Evolutionary conservation across 2,888 invertebrate species (phyloP).

Genomic region (Taphrorychus bicolor): DNA sequence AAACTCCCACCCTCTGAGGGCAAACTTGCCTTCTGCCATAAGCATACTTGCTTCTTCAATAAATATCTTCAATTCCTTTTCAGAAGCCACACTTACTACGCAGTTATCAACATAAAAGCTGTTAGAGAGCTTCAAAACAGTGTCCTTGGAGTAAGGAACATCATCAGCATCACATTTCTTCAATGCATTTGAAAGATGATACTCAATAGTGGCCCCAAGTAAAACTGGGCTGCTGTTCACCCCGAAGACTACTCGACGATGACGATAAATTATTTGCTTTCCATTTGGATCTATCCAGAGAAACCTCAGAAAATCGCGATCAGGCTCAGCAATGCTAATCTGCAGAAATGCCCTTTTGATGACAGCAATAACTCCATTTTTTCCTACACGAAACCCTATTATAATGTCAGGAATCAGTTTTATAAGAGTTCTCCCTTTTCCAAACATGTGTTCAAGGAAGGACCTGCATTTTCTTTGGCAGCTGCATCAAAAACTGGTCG

Average conservation of each 20-base stretch:
- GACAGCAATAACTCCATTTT: slow-evolving; percentile 17
- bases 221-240: slow-evolving; percentile 41
- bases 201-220: slow-evolving; percentile 39
- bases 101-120: slow-evolving; percentile 43
- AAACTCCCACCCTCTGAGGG: slow-evolving; percentile 19
- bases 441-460: slow-evolving; percentile 44
- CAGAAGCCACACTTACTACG: neutral
- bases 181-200: too few relatives aligned
- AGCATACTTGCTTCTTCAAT: neutral
- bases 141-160: slow-evolving; percentile 17
- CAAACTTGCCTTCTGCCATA: slow-evolving; percentile 11
- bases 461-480: slow-evolving; percentile 35
- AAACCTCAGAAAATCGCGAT: slow-evolving; percentile 46
- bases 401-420: slow-evolving; percentile 16
- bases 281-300: slow-evolving; percentile 42
- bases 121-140: slow-evolving; percentile 17
- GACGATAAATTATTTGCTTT: slow-evolving; percentile 27
- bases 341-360: slow-evolving; percentile 39
- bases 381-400: slow-evolving; percentile 6
- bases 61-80: neutral
- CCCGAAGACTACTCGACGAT: slow-evolving; percentile 40
- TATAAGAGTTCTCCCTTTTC: slow-evolving; percentile 33
- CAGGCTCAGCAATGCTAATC: slow-evolving; percentile 42
- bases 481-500: slow-evolving; percentile 49
- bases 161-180: too few relatives aligned